These are phyloP conservation scores for Clarias platycephalus DNA, from an alignment of 2,797 vertebrate species.

Conservation along the genomic window DNA sequence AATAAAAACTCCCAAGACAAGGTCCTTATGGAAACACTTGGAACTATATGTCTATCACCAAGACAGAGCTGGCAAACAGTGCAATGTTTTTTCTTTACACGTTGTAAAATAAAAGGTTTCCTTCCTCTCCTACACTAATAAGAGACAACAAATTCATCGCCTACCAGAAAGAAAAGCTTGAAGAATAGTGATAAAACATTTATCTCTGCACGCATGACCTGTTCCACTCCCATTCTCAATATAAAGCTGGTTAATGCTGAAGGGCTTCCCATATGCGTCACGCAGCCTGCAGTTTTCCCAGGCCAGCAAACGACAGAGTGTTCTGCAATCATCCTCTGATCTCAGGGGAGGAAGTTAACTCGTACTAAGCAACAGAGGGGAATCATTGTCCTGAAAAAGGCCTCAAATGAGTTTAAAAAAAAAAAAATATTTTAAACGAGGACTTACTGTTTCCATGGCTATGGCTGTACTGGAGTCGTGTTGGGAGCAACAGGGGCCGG, in stretches of 20 bases:
- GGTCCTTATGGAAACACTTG: background rate
- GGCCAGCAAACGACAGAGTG: constrained; percentile 31
- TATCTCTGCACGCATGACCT: background rate
- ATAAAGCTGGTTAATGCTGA: constrained; percentile 24
- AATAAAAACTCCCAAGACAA: constrained; percentile 24
- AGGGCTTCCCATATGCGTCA: constrained; percentile 52
- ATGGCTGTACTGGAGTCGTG: constrained; percentile 82
- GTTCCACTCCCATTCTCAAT: background rate
- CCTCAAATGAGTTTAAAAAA: background rate
- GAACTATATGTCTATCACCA: background rate
- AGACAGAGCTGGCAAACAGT: background rate
- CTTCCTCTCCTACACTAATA: background rate
- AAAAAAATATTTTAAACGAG: constrained; percentile 17
- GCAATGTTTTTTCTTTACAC: background rate
- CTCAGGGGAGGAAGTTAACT: constrained; percentile 68
- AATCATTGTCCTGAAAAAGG: constrained; percentile 12
- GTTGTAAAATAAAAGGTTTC: background rate
- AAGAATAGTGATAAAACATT: background rate
- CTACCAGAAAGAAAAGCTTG: background rate
- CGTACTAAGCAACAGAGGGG: constrained; percentile 57
- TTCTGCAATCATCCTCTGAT: constrained; percentile 30
- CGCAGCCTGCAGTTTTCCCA: constrained; percentile 57
- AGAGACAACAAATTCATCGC: background rate
- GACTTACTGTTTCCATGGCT: constrained; percentile 85
- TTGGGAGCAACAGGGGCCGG: constrained; percentile 88